These are phyloP conservation scores for Calidris pygmaea DNA, from an alignment of 2,113 vertebrate species.

Conservation along the genomic window DNA sequence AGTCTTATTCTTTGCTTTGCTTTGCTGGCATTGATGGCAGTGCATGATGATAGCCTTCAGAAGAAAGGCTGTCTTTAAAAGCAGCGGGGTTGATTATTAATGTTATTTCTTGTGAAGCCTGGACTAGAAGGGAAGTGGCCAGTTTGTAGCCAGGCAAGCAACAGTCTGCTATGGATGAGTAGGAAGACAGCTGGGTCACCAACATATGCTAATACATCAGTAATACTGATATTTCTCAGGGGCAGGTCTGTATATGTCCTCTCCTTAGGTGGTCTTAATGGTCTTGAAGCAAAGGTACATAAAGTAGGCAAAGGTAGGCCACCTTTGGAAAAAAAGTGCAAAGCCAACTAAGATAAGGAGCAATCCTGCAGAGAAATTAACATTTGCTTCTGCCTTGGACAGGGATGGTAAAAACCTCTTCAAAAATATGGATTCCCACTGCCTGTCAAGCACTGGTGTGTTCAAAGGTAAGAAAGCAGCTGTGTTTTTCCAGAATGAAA, in stretches of 20 bases:
- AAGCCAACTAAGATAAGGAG: neutral
- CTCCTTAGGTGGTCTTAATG: neutral
- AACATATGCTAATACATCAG: neutral
- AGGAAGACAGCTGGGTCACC: neutral
- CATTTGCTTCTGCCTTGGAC: neutral
- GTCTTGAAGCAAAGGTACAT: neutral
- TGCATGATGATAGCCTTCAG: neutral
- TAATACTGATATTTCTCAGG: neutral
- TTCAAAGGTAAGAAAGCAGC: conserved; percentile 2
- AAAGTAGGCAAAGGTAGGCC: neutral
- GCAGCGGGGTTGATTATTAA: neutral
- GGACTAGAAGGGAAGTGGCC: neutral
- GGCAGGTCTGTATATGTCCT: neutral
- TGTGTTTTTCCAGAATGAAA: conserved; percentile 7
- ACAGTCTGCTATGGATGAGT: neutral
- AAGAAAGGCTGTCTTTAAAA: neutral
- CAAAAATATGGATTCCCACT: neutral
- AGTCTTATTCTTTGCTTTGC: neutral
- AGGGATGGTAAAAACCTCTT: neutral
- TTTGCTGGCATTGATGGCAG: neutral
- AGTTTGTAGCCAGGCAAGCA: neutral
- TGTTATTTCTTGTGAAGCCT: neutral
- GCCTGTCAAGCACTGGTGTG: neutral
- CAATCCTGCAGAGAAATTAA: neutral
- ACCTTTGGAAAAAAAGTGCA: neutral